Conservation (phyloP, 2,888 invertebrate species). For the Drosophila greeni region DNA sequence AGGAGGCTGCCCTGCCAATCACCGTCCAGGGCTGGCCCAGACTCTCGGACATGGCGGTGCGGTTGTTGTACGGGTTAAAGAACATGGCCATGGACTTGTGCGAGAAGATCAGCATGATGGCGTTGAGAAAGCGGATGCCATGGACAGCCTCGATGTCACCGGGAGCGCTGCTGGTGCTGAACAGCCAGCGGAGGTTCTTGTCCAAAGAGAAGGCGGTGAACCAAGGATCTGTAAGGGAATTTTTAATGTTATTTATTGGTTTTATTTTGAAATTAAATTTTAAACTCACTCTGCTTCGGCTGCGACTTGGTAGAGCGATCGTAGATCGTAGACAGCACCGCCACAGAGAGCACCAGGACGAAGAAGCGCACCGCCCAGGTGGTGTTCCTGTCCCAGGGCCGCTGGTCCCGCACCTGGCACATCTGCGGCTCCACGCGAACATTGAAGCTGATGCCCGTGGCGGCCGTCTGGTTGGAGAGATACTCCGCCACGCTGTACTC, state of each 20-base stretch:
- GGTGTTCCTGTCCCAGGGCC: slow-evolving; percentile 79
- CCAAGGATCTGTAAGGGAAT: slow-evolving; percentile 79
- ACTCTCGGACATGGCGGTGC: slow-evolving; percentile 84
- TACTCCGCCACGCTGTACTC: slow-evolving; percentile 80
- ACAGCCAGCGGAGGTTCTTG: slow-evolving; percentile 81
- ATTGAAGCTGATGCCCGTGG: slow-evolving; percentile 81
- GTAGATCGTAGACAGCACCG: slow-evolving; percentile 76
- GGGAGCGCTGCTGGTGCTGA: slow-evolving; percentile 79
- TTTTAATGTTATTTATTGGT: too few species aligned
- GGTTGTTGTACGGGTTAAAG: slow-evolving; percentile 84
- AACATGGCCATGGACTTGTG: slow-evolving; percentile 87
- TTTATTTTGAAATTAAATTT: too few species aligned
- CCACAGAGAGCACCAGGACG: slow-evolving; percentile 77
- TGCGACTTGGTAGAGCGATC: slow-evolving; percentile 68
- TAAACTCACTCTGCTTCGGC: slow-evolving; percentile 74
- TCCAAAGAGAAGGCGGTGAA: slow-evolving; percentile 82
- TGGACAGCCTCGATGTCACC: slow-evolving; percentile 84
- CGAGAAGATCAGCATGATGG: slow-evolving; percentile 82
- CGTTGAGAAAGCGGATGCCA: slow-evolving; percentile 84
- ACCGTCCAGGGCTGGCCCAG: slow-evolving; percentile 84
- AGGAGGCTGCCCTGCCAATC: slow-evolving; percentile 83
- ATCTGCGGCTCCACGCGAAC: slow-evolving; percentile 82
- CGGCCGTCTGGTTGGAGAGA: slow-evolving; percentile 79
- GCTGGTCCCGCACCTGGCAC: slow-evolving; percentile 81
- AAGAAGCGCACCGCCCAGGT: slow-evolving; percentile 81